These are phyloP conservation scores for Marasmarcha lunaedactyla DNA, from an alignment of 2,888 invertebrate genomes.

Conservation along the genomic window DNA sequence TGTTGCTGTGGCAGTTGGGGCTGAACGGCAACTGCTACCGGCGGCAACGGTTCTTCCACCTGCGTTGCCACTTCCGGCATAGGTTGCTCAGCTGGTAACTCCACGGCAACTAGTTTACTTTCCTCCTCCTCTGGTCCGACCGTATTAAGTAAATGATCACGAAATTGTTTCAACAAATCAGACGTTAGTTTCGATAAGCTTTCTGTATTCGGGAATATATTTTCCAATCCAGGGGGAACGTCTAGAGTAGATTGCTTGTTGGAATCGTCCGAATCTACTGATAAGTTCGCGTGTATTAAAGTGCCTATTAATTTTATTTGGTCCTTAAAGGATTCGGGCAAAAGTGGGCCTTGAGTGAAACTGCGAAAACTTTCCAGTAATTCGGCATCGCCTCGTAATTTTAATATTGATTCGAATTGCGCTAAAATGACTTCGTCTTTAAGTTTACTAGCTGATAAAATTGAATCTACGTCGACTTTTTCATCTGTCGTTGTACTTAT, in stretches of 20 bases:
- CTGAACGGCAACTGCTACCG: too few species aligned
- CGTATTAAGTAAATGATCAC: too few species aligned
- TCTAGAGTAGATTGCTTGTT: slow-evolving; percentile 19
- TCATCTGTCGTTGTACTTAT: slow-evolving; percentile 15
- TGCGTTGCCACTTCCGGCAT: too few species aligned
- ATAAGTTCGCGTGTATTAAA: slow-evolving; percentile 42
- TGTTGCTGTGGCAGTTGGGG: too few species aligned
- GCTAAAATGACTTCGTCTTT: slow-evolving; percentile 32
- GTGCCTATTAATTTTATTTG: slow-evolving; percentile 54
- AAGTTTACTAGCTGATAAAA: too few species aligned
- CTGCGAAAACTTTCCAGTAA: slow-evolving; percentile 50
- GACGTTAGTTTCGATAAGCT: slow-evolving; percentile 51
- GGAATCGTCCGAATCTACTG: slow-evolving; percentile 3
- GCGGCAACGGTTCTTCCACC: too few species aligned
- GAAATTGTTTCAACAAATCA: slow-evolving; percentile 16
- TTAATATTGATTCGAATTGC: slow-evolving; percentile 49
- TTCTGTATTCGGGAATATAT: slow-evolving; percentile 38
- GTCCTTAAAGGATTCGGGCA: slow-evolving; percentile 51
- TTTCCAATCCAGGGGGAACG: slow-evolving; percentile 22
- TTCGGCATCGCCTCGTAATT: slow-evolving; percentile 45
- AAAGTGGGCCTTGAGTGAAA: slow-evolving; percentile 45
- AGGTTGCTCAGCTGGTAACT: too few species aligned
- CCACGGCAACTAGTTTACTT: too few species aligned
- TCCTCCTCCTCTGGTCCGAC: too few species aligned
- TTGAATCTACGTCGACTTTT: slow-evolving; percentile 23